Conservation (phyloP, 2,888 invertebrate species). For the Dugesia japonica region DNA sequence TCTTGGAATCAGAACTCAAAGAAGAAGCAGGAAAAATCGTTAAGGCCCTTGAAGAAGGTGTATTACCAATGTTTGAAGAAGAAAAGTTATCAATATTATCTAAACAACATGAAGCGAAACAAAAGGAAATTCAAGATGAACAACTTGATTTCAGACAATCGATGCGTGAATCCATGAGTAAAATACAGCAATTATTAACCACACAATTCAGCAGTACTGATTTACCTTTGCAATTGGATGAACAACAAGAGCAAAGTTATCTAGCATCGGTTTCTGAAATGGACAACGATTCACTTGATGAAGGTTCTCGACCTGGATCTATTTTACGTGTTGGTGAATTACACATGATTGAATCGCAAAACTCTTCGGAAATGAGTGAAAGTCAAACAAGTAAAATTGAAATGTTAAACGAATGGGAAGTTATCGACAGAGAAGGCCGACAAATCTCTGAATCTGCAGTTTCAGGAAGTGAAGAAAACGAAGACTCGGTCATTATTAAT, state of each 20-base stretch:
- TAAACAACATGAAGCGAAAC: background rate
- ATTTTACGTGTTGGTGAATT: background rate
- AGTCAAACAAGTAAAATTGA: background rate
- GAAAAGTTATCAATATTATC: background rate
- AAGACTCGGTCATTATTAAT: background rate
- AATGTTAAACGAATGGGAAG: conserved; percentile 8
- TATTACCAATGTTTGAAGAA: background rate
- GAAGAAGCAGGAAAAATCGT: background rate
- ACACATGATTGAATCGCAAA: background rate
- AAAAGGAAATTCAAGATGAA: background rate
- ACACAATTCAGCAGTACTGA: conserved; percentile 2
- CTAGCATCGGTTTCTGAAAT: background rate
- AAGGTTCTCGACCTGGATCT: background rate
- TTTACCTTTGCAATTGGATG: background rate
- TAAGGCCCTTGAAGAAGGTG: background rate
- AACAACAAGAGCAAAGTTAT: background rate
- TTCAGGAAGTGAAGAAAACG: conserved; percentile 11
- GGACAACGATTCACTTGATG: background rate
- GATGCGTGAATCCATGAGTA: background rate
- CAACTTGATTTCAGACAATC: background rate
- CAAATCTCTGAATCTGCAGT: background rate
- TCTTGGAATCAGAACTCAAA: background rate
- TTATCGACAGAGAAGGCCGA: background rate
- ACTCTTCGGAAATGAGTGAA: background rate
- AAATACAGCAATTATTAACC: background rate